Evolutionary conservation across 1,140 invertebrate species (phyloP).

Genomic region (Drosophila ambigua): DNA sequence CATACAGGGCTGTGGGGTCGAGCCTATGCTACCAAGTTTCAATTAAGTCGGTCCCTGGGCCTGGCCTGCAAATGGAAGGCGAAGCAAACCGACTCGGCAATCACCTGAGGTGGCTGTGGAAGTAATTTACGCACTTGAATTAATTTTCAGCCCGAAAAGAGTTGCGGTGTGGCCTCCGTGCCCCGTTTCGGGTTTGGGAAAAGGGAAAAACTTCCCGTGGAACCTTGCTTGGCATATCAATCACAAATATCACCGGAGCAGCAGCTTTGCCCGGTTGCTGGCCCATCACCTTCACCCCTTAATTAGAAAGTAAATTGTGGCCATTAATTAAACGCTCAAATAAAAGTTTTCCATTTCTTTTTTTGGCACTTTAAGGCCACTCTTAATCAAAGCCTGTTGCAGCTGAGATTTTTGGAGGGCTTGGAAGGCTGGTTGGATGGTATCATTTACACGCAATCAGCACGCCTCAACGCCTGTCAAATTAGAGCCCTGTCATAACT

Average conservation of each 20-base stretch:
- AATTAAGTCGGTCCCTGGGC: slow-evolving; percentile 49
- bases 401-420: slow-evolving; percentile 30
- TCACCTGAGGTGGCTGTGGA: slow-evolving; percentile 65
- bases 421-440: neutral
- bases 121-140: slow-evolving; percentile 78
- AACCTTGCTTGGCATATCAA: slow-evolving; percentile 60
- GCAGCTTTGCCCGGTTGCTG: slow-evolving; percentile 18
- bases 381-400: slow-evolving; percentile 39
- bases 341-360: slow-evolving; percentile 23
- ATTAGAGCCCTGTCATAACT: slow-evolving; percentile 65
- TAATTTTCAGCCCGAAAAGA: slow-evolving; percentile 68
- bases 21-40: slow-evolving; percentile 50
- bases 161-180: slow-evolving; percentile 25
- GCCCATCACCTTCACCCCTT: slow-evolving; percentile 28
- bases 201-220: slow-evolving; percentile 30
- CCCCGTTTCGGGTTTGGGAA: slow-evolving; percentile 28
- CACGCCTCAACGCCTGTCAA: slow-evolving; percentile 41
- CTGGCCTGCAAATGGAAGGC: slow-evolving; percentile 18
- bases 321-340: slow-evolving; percentile 68
- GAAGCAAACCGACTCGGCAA: slow-evolving; percentile 25
- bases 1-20: slow-evolving; percentile 4
- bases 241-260: slow-evolving; percentile 67
- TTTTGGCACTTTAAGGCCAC: slow-evolving; percentile 24
- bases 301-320: slow-evolving; percentile 74
- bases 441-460: slow-evolving; percentile 65